phyloP scores from a whole-genome alignment of 2,113 vertebrate species.

The Elachura formosa region DNA sequence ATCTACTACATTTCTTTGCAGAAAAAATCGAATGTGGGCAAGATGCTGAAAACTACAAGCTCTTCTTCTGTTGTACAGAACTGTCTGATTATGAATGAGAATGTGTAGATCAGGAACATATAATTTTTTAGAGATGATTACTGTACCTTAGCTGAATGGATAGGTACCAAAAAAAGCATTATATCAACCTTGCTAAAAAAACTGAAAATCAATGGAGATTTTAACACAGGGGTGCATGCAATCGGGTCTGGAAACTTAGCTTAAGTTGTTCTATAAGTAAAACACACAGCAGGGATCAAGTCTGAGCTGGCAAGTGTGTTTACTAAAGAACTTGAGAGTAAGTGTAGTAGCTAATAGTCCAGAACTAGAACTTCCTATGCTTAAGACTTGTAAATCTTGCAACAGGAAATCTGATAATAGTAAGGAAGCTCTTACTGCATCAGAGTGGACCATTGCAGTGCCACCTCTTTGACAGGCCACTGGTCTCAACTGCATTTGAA shows the following conservation, averaged over 20 bases:
- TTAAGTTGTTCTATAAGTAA: not conserved
- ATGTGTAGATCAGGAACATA: rapidly evolving
- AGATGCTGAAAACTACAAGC: not conserved
- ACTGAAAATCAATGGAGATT: not conserved
- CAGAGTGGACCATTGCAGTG: not conserved
- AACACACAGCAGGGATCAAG: not conserved
- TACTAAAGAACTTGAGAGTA: not conserved
- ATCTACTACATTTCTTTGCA: not conserved
- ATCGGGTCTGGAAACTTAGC: not conserved
- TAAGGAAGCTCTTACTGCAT: not conserved
- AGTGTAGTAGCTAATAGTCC: not conserved
- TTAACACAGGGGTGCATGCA: not conserved
- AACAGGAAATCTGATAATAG: not conserved
- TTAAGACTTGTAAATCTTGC: not conserved
- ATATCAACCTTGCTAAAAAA: not conserved
- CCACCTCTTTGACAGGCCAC: not conserved
- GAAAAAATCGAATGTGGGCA: not conserved
- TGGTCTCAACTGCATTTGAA: not conserved
- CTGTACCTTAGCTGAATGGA: not conserved
- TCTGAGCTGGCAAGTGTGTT: not conserved
- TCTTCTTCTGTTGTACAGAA: not conserved
- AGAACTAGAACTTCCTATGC: not conserved
- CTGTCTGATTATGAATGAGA: not conserved
- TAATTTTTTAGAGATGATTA: not conserved
- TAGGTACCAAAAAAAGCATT: not conserved